Conservation (phyloP, 2,797 vertebrate species). For the Gymnocypris eckloni region DNA sequence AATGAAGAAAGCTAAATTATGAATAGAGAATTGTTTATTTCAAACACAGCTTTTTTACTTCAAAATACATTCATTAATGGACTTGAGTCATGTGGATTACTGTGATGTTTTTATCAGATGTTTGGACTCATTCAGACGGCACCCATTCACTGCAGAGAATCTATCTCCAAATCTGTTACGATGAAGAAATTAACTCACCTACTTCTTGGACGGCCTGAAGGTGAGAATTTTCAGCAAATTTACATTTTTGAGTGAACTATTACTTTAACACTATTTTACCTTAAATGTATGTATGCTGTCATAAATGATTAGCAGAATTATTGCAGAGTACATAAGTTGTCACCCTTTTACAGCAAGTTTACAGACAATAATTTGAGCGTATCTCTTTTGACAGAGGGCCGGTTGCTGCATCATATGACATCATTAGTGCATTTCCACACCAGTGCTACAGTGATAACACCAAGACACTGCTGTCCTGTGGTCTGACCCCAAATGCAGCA, state of each 20-base stretch:
- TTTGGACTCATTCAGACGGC: background rate
- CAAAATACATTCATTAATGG: background rate
- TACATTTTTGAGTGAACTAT: background rate
- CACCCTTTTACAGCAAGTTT: background rate
- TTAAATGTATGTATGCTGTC: background rate
- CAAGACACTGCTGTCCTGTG: constrained; percentile 80
- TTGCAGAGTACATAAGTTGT: background rate
- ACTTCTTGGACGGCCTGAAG: background rate
- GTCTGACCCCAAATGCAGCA: constrained; percentile 76
- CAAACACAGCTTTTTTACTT: background rate
- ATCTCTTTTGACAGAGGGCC: constrained; percentile 72
- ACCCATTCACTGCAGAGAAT: background rate
- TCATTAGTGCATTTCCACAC: constrained; percentile 84
- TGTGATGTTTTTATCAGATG: background rate
- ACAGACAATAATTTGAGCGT: background rate
- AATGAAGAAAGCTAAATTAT: too few species aligned
- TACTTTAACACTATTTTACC: background rate
- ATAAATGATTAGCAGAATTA: background rate
- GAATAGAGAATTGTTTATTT: too few species aligned
- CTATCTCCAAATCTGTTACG: background rate
- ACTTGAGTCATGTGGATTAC: background rate
- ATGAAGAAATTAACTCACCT: background rate
- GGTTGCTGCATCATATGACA: constrained; percentile 77
- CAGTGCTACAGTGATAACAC: constrained; percentile 74
- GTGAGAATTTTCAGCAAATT: background rate